These are phyloP conservation scores for Sweltsa coloradensis DNA, from an alignment of 1,140 invertebrate species.

Conservation along the genomic window DNA sequence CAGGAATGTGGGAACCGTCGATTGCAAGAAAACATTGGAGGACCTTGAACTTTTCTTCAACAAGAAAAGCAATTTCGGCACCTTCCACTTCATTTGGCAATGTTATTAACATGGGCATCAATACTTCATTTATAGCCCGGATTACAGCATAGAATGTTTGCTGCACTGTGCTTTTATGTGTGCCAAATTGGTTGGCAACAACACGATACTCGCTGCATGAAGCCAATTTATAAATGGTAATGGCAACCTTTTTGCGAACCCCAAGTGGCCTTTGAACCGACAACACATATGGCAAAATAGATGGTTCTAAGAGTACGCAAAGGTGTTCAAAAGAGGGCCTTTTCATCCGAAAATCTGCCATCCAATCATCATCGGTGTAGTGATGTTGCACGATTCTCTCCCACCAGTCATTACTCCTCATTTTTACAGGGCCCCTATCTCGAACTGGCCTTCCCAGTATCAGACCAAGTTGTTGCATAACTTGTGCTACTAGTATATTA, in stretches of 20 bases:
- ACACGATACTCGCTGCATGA: not conserved
- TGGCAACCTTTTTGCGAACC: not conserved
- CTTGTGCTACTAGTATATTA: no score
- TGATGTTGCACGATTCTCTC: not conserved
- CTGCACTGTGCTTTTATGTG: not conserved
- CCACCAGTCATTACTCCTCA: not conserved
- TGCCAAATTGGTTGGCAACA: slow-evolving; percentile 4
- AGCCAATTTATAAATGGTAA: not conserved
- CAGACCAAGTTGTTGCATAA: no score
- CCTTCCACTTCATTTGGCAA: not conserved
- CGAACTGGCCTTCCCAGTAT: no score
- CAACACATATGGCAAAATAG: not conserved
- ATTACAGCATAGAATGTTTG: not conserved
- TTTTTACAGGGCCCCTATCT: no score
- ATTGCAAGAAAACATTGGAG: not conserved
- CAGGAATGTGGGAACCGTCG: slow-evolving; percentile 1
- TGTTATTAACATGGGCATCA: not conserved
- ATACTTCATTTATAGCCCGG: not conserved
- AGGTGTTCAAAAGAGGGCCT: not conserved
- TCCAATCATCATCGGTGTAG: not conserved
- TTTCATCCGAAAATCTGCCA: not conserved
- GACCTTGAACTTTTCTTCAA: not conserved
- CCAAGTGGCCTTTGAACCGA: not conserved
- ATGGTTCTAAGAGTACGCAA: not conserved
- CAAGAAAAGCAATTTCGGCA: not conserved